Percentiles rank a stretch among this genome's conserved stretches.
These are phyloP conservation scores for Orchestia grillus DNA, from an alignment of 1,140 invertebrate genomes.

Conservation along the genomic window DNA sequence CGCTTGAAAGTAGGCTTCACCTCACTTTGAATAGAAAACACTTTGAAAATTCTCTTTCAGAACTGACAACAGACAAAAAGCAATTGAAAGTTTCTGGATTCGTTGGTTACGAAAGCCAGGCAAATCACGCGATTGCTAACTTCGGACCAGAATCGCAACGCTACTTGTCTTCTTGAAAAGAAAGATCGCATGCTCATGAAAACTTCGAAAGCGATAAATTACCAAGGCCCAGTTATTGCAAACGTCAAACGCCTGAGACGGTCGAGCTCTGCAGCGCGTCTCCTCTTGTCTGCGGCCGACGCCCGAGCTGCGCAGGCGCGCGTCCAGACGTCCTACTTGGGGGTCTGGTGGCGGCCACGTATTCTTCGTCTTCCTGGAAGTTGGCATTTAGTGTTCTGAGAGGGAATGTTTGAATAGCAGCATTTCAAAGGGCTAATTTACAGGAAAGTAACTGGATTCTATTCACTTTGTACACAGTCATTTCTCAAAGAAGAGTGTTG, in stretches of 20 bases:
- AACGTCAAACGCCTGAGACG: neutral
- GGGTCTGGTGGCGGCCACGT: neutral
- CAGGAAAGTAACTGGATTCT: no score
- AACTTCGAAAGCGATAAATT: slow-evolving; percentile 44
- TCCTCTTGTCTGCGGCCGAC: neutral
- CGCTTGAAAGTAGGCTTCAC: neutral
- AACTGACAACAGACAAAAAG: neutral
- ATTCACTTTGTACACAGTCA: no score
- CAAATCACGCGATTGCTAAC: slow-evolving; percentile 39
- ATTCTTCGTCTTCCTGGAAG: neutral
- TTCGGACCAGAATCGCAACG: slow-evolving; percentile 18
- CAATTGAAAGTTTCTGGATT: neutral
- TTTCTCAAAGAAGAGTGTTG: no score
- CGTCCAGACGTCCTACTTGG: neutral
- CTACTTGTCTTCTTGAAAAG: slow-evolving; percentile 43
- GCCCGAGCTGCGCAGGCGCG: neutral
- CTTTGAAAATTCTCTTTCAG: neutral
- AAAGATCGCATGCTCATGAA: slow-evolving; percentile 13
- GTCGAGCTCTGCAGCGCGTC: neutral
- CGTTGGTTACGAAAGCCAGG: neutral
- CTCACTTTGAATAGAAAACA: neutral
- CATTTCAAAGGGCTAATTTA: no score
- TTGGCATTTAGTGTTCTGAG: neutral
- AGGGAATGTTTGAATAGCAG: no score
- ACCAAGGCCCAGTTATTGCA: slow-evolving; percentile 31